phyloP scores from a whole-genome alignment of 2,888 invertebrate genomes.

The Meloe dianella region DNA sequence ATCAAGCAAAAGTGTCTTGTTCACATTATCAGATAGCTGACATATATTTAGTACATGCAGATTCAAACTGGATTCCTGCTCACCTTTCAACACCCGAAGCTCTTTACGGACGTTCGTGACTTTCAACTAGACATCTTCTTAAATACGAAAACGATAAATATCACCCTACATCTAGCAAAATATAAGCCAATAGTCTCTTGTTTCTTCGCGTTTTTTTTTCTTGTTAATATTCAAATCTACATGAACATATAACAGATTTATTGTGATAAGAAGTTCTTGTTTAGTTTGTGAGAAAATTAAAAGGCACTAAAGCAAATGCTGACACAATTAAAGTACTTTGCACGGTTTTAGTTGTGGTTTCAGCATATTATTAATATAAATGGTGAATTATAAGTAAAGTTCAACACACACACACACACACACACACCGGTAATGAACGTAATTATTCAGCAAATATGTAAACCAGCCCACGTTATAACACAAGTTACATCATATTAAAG shows the following conservation, averaged over 20 bases:
- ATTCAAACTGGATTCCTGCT: slow-evolving; percentile 15
- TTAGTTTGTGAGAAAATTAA: not conserved
- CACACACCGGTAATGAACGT: not conserved
- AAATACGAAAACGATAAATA: slow-evolving; percentile 9
- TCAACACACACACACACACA: not conserved
- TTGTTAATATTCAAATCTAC: not conserved
- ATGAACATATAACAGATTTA: not conserved
- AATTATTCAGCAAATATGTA: not conserved
- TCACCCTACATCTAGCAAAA: not conserved
- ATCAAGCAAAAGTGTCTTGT: slow-evolving; percentile 12
- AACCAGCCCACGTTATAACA: not conserved
- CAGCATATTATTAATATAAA: not conserved
- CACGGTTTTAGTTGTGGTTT: not conserved
- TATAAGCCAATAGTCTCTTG: not conserved
- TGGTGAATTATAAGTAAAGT: not conserved
- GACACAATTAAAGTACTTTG: not conserved
- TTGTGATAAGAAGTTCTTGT: too few relatives aligned
- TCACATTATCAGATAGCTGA: slow-evolving; percentile 16
- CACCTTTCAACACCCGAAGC: slow-evolving; percentile 15
- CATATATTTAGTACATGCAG: slow-evolving; percentile 15
- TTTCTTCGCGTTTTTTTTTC: not conserved
- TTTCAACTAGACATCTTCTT: not conserved
- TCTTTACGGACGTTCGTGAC: slow-evolving; percentile 6
- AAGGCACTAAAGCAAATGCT: not conserved
- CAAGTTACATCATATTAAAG: not conserved